These are phyloP conservation scores for Cephalopterus ornatus DNA, from an alignment of 2,113 vertebrate genomes.

Conservation along the genomic window DNA sequence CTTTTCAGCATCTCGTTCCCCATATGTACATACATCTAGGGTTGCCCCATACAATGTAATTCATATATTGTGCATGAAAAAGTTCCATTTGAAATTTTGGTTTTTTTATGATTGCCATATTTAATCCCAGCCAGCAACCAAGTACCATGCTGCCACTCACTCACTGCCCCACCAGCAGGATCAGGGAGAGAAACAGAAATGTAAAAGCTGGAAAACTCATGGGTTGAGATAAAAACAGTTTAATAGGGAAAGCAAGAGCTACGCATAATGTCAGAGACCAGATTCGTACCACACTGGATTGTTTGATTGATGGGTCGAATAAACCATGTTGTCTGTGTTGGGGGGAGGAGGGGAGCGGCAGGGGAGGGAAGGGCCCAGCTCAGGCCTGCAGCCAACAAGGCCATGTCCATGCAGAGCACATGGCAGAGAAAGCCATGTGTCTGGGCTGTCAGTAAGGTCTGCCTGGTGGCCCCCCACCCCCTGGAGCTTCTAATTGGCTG, in stretches of 20 bases:
- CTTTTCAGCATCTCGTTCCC: background rate
- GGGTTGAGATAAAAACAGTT: background rate
- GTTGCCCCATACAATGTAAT: background rate
- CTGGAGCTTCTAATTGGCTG: too few relatives aligned
- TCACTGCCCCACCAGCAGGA: background rate
- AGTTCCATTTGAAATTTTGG: background rate
- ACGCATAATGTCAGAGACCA: too few relatives aligned
- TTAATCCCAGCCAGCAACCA: background rate
- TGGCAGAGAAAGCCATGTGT: too few relatives aligned
- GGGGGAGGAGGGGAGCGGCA: too few relatives aligned
- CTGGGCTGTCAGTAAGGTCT: too few relatives aligned
- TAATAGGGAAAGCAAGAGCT: background rate
- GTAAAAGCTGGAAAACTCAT: background rate
- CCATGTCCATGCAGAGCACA: too few relatives aligned
- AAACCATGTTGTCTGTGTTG: too few relatives aligned
- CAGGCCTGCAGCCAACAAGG: too few relatives aligned
- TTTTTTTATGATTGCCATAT: background rate
- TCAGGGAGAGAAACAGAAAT: background rate
- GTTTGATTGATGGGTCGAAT: too few relatives aligned
- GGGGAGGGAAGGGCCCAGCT: too few relatives aligned
- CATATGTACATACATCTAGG: background rate
- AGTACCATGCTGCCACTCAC: background rate
- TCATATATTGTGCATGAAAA: accelerated
- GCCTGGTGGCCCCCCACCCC: too few relatives aligned
- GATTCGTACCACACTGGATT: too few relatives aligned